These are phyloP conservation scores for Hipposideros larvatus DNA, from an alignment of 2,797 vertebrate genomes.

Conservation along the genomic window DNA sequence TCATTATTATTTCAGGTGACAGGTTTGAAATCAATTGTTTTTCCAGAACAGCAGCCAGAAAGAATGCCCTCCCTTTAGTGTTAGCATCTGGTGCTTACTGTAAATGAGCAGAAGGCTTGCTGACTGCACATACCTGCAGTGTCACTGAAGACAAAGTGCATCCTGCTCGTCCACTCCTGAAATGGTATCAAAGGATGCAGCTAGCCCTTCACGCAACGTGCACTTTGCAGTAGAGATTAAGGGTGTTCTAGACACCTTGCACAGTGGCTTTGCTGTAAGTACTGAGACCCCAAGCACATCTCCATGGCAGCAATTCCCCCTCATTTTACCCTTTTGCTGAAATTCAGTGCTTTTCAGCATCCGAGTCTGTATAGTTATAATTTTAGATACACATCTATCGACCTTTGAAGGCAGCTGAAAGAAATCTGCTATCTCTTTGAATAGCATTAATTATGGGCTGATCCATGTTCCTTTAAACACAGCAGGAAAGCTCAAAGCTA, in stretches of 20 bases:
- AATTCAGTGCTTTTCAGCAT: neutral
- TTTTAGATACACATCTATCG: neutral
- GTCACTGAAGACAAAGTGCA: neutral
- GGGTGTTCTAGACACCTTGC: neutral
- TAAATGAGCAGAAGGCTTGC: neutral
- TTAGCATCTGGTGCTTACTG: neutral
- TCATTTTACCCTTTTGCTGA: conserved; percentile 25
- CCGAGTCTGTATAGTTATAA: neutral
- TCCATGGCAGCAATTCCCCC: neutral
- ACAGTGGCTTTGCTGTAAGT: neutral
- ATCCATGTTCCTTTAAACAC: neutral
- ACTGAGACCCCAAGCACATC: neutral
- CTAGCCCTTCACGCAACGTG: neutral
- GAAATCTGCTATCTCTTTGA: conserved; percentile 21
- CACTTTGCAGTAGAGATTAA: neutral
- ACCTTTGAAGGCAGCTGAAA: conserved; percentile 27
- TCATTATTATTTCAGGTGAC: conserved; percentile 16
- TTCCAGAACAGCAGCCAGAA: neutral
- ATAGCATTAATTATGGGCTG: neutral
- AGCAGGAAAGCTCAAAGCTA: conserved; percentile 21
- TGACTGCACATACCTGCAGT: neutral
- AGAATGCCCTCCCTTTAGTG: neutral
- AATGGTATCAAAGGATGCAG: neutral
- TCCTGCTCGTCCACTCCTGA: neutral
- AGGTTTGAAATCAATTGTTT: conserved; percentile 22